phyloP scores from a whole-genome alignment of 2,888 invertebrate genomes.

The Thumatha senex region DNA sequence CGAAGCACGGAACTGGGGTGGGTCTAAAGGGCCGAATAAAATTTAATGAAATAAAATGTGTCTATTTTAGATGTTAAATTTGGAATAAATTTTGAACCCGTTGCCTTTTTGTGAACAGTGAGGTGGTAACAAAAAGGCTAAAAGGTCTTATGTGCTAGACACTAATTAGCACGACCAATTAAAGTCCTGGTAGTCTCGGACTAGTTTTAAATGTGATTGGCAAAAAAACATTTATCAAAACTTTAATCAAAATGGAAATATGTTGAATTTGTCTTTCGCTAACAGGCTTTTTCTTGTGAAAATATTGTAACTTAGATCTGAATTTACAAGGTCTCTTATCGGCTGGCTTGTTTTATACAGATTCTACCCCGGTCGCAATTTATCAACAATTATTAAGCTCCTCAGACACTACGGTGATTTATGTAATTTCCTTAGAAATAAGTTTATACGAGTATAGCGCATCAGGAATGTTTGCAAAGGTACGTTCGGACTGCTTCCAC shows the following conservation, averaged over 20 bases:
- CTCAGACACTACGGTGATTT: background rate
- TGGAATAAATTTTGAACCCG: too few species aligned
- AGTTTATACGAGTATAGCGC: background rate
- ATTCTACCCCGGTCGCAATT: conserved; percentile 8
- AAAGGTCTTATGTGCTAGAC: too few species aligned
- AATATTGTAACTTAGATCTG: background rate
- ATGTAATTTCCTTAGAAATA: background rate
- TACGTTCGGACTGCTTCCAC: too few species aligned
- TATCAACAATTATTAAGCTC: conserved; percentile 6
- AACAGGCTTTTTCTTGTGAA: background rate
- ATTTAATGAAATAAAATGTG: too few species aligned
- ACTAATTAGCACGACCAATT: too few species aligned
- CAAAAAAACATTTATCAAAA: background rate
- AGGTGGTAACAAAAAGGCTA: too few species aligned
- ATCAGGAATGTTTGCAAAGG: too few species aligned
- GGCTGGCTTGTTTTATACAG: conserved; percentile 10
- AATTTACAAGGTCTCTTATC: conserved; percentile 4
- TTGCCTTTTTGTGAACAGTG: too few species aligned
- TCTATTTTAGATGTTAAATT: too few species aligned
- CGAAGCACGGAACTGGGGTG: too few species aligned
- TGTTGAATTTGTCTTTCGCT: background rate
- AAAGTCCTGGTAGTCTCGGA: too few species aligned
- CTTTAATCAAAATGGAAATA: background rate
- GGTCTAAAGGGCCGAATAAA: too few species aligned
- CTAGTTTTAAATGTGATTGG: background rate